Conservation (phyloP, 2,888 invertebrate genomes). For the Drosophila greeni region DNA sequence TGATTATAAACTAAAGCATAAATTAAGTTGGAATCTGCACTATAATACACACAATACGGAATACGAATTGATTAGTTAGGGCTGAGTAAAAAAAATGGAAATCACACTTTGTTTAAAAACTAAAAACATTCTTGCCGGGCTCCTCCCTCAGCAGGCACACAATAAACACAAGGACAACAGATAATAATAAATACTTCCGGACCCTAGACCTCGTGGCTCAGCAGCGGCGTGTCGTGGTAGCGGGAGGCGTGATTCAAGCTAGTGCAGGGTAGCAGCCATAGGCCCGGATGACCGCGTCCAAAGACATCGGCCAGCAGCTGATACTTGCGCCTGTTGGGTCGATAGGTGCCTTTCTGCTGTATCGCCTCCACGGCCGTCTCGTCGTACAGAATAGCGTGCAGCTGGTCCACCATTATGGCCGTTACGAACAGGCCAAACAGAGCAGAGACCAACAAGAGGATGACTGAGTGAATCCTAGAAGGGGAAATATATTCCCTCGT, state of each 20-base stretch:
- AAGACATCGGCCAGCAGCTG: constrained; percentile 87
- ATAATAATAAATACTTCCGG: constrained; percentile 29
- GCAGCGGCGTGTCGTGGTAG: constrained; percentile 77
- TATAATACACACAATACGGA: constrained; percentile 51
- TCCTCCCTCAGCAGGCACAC: constrained; percentile 11
- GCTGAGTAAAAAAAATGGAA: constrained; percentile 21
- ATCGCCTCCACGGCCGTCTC: constrained; percentile 91
- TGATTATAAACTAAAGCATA: constrained; percentile 50
- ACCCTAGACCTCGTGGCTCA: constrained; percentile 78
- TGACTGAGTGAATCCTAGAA: constrained; percentile 88
- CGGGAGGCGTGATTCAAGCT: constrained; percentile 78
- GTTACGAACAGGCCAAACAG: constrained; percentile 93
- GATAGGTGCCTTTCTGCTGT: constrained; percentile 83
- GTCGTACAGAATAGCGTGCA: constrained; percentile 90
- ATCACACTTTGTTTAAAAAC: constrained; percentile 35
- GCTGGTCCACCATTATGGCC: constrained; percentile 91
- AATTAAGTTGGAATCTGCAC: constrained; percentile 51
- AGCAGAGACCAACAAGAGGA: constrained; percentile 88
- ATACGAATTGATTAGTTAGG: constrained; percentile 12
- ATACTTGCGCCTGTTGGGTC: constrained; percentile 83
- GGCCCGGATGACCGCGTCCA: constrained; percentile 85
- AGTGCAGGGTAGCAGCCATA: constrained; percentile 87
- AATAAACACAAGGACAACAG: constrained; percentile 36
- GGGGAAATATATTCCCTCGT: not conserved
- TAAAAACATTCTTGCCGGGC: constrained; percentile 30